Percentiles rank a stretch among this genome's conserved stretches.
These are phyloP conservation scores for Ptyas mucosa DNA, from an alignment of 2,113 vertebrate genomes.

Conservation along the genomic window DNA sequence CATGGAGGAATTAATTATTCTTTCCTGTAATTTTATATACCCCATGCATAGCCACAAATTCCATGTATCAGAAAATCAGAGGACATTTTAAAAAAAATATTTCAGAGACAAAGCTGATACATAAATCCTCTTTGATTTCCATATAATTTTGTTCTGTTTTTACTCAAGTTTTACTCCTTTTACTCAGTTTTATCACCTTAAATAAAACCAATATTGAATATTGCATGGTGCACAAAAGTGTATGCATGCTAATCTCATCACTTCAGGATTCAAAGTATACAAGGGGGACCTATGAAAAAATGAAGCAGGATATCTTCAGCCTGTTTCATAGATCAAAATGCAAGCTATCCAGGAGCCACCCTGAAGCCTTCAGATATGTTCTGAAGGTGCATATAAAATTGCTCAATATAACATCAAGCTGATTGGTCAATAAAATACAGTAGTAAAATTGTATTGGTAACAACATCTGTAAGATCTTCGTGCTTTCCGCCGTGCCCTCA, in stretches of 20 bases:
- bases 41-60: background rate
- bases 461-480: background rate
- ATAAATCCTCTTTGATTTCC: background rate
- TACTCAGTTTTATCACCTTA: background rate
- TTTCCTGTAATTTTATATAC: background rate
- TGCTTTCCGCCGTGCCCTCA: no score
- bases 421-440: background rate
- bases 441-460: background rate
- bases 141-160: fast-evolving
- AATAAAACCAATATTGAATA: background rate
- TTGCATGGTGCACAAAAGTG: background rate
- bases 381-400: background rate
- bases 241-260: background rate
- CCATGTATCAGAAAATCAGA: fast-evolving
- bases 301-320: no score
- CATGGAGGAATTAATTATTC: background rate
- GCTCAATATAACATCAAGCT: background rate
- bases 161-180: background rate
- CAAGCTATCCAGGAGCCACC: background rate
- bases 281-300: background rate
- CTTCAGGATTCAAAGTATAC: background rate
- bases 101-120: background rate
- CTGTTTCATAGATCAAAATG: background rate
- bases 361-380: background rate
- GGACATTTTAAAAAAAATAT: background rate